Evolutionary conservation across 2,888 invertebrate species (phyloP), one percentile per base, ranked within the genome.

Genomic region (Salticus scenicus): DNA sequence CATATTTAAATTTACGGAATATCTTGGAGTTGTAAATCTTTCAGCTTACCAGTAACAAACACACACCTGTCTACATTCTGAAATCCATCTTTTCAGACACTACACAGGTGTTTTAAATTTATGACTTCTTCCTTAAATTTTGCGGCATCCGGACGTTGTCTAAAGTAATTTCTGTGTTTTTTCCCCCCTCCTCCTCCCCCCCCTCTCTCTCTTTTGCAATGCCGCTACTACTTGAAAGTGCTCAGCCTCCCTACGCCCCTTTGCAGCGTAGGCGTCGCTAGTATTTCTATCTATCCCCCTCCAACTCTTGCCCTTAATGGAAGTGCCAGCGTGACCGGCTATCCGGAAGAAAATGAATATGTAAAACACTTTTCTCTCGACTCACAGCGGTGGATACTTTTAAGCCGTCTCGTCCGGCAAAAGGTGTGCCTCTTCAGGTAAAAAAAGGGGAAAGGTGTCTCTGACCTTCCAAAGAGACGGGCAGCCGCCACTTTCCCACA

Each of bases 331-430:
- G 64, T 82, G 82, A 76, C 82, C 76, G 51, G 41, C 27, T 66
- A 76, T 51, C 77, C 83, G 83, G 83, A 84, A 84, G 83, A 84
- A 84, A 84, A 84, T 84, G 83, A 77, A 77, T 84, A 84, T 84
- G 83, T 84, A 84, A 84, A 84, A 84, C 83, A 84, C 72, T 84
- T 83, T 83, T 82, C 75, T 83, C 83, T 76, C 67, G 77, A 28
- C 72, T 20, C 33, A 31, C 17, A 71, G 76, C 69, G 70, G 75
- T 82, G 83, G 71, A 76, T 76, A 76, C 47, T 51, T 71, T 47
- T 7, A 76, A 77, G 41, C 72, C 76, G 83, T 72, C 83, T 41
- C 42, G 75, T 76, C 41, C 70, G 70, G 70, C 47, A 75, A 66
- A 70, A 70, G 83, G 82, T 83, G 83, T 84, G 83, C 77, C 77